Percentiles rank a stretch among this genome's conserved stretches.
These are phyloP conservation scores for Mongoloraphidia duomilia DNA, from an alignment of 2,888 invertebrate species.

Conservation along the genomic window DNA sequence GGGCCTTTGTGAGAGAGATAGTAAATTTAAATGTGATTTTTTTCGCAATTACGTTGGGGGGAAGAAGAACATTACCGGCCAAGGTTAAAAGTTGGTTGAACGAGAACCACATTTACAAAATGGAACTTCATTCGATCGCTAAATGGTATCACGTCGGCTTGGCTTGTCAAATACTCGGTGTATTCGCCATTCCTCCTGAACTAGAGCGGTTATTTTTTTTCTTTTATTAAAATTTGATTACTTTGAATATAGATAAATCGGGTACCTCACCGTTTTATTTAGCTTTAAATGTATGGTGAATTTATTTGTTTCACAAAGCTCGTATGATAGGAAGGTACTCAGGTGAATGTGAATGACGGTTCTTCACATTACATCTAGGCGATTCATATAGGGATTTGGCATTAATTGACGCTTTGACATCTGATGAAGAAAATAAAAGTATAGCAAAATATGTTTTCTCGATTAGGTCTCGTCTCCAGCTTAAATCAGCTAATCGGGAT, in stretches of 20 bases:
- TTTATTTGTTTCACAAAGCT: too few species aligned
- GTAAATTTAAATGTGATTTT: slow-evolving; percentile 33
- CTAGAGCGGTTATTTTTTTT: slow-evolving; percentile 39
- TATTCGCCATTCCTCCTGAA: slow-evolving; percentile 45
- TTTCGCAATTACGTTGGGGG: slow-evolving; percentile 24
- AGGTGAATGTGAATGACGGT: too few species aligned
- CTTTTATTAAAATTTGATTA: not conserved
- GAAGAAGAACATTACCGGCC: not conserved
- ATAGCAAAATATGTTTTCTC: too few species aligned
- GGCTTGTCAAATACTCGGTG: slow-evolving; percentile 47
- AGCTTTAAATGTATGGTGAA: too few species aligned
- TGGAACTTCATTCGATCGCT: slow-evolving; percentile 36
- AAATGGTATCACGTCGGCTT: slow-evolving; percentile 44
- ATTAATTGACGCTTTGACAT: too few species aligned
- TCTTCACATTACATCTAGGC: too few species aligned
- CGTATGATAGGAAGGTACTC: too few species aligned
- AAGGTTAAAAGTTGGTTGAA: slow-evolving; percentile 15
- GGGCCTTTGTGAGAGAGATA: slow-evolving; percentile 33
- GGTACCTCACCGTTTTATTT: not conserved
- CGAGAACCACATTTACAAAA: slow-evolving; percentile 21
- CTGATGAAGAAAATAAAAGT: too few species aligned
- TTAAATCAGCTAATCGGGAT: too few species aligned
- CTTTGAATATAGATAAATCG: not conserved
- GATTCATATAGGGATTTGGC: too few species aligned
- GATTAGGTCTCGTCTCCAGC: too few species aligned